Evolutionary conservation across 2,888 invertebrate species (phyloP), one percentile per base, ranked within the genome.

Genomic region (Lomographa bimaculata): DNA sequence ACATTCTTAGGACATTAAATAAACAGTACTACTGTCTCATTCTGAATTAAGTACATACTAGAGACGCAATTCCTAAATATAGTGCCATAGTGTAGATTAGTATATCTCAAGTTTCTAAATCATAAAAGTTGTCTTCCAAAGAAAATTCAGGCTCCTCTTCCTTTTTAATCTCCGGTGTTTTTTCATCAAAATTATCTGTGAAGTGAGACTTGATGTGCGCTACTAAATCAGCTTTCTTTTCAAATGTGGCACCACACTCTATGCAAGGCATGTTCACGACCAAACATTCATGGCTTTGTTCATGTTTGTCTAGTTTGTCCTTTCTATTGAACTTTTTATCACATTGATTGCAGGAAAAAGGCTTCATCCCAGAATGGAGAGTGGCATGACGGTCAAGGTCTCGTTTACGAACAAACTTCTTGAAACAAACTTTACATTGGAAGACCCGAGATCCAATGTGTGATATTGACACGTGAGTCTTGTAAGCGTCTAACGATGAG

Each of bases 341-440:
- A 74, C 94, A 94, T 38, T 91, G 90, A 29, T 85, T 89, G 64
- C 94, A 94, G 30, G 92, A 91, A 61, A 93, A 93, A 1, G 93
- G 91, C 55, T 93, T 92, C 74, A 92, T 86, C 0, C 91, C 94
- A 20, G 93, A 90, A 70, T 94, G 94, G 1, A 93, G 87, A 0
- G 91, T 87, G 7, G 91, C 86, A 73, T 94, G 94, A 0, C 94
- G 85, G 51, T 94, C 93, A 5, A 94, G 72, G 71, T 94, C 94
- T 21, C 94, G 86, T 71, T 94, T 93, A 1, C 94, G 80, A 16
- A 92, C 83, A 62, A 94, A 94, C 3, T 92, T 90, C 65, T 93
- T 93, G 33, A 90, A 91, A 65, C 94, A 94, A 26, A 92, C 86
- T 50, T 90, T 90, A 62, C 94, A 94, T 41, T 89, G 89, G 62